A percentile compares a stretch with the other conserved stretches of the same genome.
Conservation (phyloP, 2,797 vertebrate species). For the Oryzias sinensis region DNA sequence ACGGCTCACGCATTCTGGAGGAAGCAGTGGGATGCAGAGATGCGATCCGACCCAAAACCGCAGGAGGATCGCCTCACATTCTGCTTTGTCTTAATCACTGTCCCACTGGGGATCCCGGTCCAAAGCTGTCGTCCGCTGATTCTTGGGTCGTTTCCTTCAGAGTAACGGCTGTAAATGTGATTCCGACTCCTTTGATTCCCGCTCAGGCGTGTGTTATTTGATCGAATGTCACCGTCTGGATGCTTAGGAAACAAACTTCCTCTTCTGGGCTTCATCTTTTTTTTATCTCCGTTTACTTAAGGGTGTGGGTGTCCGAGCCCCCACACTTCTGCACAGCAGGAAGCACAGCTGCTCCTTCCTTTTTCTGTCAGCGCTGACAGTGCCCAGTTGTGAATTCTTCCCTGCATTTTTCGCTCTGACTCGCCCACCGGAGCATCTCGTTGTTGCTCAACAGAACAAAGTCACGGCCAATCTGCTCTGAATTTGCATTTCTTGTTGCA, state of each 20-base stretch:
- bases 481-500: slow-evolving; percentile 55
- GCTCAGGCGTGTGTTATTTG: too few species aligned
- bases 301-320: slow-evolving; percentile 1
- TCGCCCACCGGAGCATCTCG: neutral
- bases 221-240: too few species aligned
- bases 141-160: too few species aligned
- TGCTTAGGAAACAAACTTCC: neutral
- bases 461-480: slow-evolving; percentile 26
- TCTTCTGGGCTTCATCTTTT: neutral
- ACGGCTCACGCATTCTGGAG: slow-evolving; percentile 41
- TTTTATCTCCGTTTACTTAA: neutral
- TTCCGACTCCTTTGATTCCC: too few species aligned
- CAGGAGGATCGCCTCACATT: neutral
- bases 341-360: slow-evolving; percentile 15
- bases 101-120: too few species aligned
- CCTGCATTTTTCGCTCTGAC: slow-evolving; percentile 5
- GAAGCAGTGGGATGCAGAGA: slow-evolving; percentile 41
- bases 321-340: slow-evolving; percentile 17
- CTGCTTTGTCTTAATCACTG: neutral
- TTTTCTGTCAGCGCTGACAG: slow-evolving; percentile 15
- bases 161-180: too few species aligned
- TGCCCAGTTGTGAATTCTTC: slow-evolving; percentile 9
- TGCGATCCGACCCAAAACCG: slow-evolving; percentile 15
- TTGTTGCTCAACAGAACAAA: neutral
- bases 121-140: too few species aligned